Conservation (phyloP, 2,113 vertebrate species). For the Pycnonotus jocosus region DNA sequence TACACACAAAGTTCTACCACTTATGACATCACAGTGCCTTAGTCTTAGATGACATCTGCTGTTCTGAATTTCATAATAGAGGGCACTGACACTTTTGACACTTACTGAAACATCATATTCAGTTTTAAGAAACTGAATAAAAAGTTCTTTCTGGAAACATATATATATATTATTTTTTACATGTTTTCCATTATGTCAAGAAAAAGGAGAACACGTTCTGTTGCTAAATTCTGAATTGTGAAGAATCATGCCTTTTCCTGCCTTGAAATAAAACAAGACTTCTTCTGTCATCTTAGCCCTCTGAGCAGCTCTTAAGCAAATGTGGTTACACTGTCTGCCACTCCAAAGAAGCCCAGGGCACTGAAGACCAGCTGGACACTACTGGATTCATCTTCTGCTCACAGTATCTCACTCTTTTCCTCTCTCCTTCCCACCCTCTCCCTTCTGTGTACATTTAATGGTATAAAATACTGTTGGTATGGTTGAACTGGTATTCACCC, state of each 20-base stretch:
- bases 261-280: background rate
- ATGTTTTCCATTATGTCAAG: rapidly evolving
- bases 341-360: background rate
- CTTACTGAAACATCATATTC: background rate
- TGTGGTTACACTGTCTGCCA: background rate
- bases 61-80: background rate
- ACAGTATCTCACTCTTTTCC: background rate
- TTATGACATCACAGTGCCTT: background rate
- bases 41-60: background rate
- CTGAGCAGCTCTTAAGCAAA: background rate
- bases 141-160: background rate
- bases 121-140: background rate
- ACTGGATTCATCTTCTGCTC: background rate
- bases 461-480: rapidly evolving
- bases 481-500: background rate
- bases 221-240: background rate
- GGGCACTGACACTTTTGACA: background rate
- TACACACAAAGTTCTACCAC: background rate
- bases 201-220: rapidly evolving
- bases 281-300: background rate
- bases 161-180: too few relatives aligned
- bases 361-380: background rate
- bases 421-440: background rate
- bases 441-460: too few relatives aligned
- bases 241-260: background rate